Base-by-base conservation (phyloP, 2,113 vertebrate genomes). In the Budorcas taxicolor region DNA sequence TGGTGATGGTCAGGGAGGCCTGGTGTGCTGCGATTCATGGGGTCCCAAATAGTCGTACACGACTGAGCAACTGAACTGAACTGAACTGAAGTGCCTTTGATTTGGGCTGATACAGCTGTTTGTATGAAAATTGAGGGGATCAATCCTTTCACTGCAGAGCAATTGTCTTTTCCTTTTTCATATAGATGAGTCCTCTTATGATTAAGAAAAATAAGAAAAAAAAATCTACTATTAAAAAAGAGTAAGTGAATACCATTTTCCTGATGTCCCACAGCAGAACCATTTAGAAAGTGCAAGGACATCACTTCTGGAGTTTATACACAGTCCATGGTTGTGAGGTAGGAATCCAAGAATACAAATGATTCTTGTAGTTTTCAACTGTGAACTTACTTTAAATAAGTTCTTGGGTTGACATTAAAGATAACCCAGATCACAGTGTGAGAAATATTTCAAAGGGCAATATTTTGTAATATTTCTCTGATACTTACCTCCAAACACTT, bases 11-110 rank as follows among this genome's bases (percentile, higher is more conserved):
- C 55, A 25, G 8, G 55, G 23, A 57, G 23, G 8, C 21, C 55
- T 57, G 8, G 8, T 9, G 0, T 57, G 55, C 55, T 57, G 8
- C 0, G 6, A 57, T 25, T 57, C 21, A 57, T 10, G 3, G 8
- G 55, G 55, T 57, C 9, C 1, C 23, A 25, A 55, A 8, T 23
- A 57, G 23, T 57, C 9, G 1, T 3, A 57, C 23, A 57, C 0
- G 1, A 57, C 55, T 57, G 23, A 57, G 9, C 3, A 1, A 10
- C 23, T 25, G 9, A 57, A 25, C 8, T 57, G 55, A 57, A 57
- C 55, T 23, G 23, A 57, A 23, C 21, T 25, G 21, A 82, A 78
- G 3, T 40, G 7, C 16, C 52, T 85, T 15, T 21, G 23, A 25
- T 6, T 78, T 40, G 85, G 1, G 15, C 8, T 1, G 2, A 50